Evolutionary conservation across 2,797 vertebrate species (phyloP).

Genomic region (Centroberyx gerrardi): DNA sequence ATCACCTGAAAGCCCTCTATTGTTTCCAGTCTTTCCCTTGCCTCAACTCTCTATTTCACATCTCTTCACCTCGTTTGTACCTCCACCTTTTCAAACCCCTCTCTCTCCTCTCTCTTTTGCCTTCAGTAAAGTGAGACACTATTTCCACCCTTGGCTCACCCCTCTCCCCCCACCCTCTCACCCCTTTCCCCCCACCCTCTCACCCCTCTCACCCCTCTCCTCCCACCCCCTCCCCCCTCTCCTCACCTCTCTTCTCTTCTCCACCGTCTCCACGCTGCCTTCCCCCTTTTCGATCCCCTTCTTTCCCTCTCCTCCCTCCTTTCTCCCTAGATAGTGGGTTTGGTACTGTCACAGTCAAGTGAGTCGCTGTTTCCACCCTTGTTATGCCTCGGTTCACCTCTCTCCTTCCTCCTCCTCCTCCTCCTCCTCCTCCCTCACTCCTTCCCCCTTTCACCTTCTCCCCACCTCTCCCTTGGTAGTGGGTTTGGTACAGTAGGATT

Average conservation of each 20-base stretch:
- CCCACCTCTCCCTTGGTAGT: slow-evolving; percentile 18
- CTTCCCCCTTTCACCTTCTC: not conserved
- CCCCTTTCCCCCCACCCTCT: not conserved
- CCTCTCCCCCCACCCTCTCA: not conserved
- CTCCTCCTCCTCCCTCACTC: not conserved
- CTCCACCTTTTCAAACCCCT: too few species aligned
- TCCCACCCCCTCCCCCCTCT: not conserved
- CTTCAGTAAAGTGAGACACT: too few species aligned
- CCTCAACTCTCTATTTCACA: too few species aligned
- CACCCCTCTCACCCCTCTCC: not conserved
- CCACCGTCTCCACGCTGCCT: not conserved
- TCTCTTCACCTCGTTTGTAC: too few species aligned
- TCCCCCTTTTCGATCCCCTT: not conserved
- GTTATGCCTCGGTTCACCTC: slow-evolving; percentile 22
- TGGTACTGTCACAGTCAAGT: slow-evolving; percentile 36
- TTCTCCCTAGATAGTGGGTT: slow-evolving; percentile 11
- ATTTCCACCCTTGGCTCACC: slow-evolving; percentile 9
- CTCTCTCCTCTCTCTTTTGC: too few species aligned
- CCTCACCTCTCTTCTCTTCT: not conserved
- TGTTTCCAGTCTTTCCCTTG: too few species aligned
- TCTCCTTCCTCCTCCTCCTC: not conserved
- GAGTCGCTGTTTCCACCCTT: slow-evolving; percentile 39
- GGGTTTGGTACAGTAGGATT: slow-evolving; percentile 27
- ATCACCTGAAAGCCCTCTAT: too few species aligned
- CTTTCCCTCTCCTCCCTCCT: not conserved